Conservation (phyloP, 2,888 invertebrate genomes). For the Tricholauxania praeusta region DNA sequence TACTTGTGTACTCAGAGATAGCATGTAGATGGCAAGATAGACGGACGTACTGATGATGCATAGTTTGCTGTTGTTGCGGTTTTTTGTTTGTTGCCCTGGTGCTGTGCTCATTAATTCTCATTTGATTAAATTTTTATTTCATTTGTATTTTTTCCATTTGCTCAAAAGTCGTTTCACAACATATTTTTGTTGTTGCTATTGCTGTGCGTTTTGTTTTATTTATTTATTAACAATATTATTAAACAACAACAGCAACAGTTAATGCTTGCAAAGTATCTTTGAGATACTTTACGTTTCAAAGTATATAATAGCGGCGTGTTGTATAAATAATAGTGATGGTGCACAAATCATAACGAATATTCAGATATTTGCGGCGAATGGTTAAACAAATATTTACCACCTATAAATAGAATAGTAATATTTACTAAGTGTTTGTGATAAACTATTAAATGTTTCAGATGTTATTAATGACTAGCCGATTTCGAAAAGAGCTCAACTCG, state of each 20-base stretch:
- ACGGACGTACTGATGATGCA: not conserved
- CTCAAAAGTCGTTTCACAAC: not conserved
- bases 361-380: too few species aligned
- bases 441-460: too few species aligned
- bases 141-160: not conserved
- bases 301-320: too few species aligned
- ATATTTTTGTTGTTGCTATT: conserved; percentile 6
- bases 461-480: too few species aligned
- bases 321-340: too few species aligned
- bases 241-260: not conserved
- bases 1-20: not conserved
- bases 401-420: too few species aligned
- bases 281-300: not conserved
- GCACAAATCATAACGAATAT: too few species aligned
- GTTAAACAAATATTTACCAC: too few species aligned
- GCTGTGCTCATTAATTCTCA: not conserved
- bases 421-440: too few species aligned
- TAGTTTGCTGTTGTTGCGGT: not conserved
- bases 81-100: too few species aligned
- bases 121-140: too few species aligned
- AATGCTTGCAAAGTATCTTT: not conserved
- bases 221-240: not conserved
- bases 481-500: too few species aligned
- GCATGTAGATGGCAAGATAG: not conserved
- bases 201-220: not conserved